Evolutionary conservation across 2,113 vertebrate species (phyloP).

Genomic region (Alces alces): DNA sequence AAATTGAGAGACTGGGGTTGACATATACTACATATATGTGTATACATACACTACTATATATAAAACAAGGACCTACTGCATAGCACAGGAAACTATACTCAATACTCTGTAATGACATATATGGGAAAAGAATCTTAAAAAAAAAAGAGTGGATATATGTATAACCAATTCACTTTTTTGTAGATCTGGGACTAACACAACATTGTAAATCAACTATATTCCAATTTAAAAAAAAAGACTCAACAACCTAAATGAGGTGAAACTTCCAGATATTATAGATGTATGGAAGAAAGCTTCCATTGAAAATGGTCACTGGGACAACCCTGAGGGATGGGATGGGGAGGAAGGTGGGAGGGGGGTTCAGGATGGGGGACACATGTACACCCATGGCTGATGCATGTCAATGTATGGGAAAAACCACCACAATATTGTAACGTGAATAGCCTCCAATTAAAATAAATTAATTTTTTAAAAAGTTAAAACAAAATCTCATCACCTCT

Average conservation of each 20-base stretch:
- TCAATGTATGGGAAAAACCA: neutral
- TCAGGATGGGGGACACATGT: neutral
- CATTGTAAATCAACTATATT: neutral
- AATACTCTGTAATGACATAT: neutral
- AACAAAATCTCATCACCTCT: neutral
- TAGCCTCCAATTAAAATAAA: neutral
- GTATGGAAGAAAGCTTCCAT: neutral
- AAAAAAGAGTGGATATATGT: neutral
- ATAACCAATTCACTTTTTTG: neutral
- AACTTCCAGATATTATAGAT: neutral
- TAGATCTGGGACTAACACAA: neutral
- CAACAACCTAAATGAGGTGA: neutral
- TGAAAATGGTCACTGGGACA: neutral
- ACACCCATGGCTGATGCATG: rapidly evolving
- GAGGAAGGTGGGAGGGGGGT: neutral
- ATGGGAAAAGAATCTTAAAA: neutral
- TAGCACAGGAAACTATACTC: neutral
- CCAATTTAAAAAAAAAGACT: neutral
- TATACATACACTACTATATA: neutral
- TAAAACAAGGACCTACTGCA: neutral
- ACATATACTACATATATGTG: neutral
- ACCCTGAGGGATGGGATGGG: neutral
- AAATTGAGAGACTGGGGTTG: neutral
- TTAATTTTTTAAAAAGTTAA: neutral
- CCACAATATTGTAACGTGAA: neutral